phyloP scores from a whole-genome alignment of 2,113 vertebrate genomes.

The Peromyscus polionotus region DNA sequence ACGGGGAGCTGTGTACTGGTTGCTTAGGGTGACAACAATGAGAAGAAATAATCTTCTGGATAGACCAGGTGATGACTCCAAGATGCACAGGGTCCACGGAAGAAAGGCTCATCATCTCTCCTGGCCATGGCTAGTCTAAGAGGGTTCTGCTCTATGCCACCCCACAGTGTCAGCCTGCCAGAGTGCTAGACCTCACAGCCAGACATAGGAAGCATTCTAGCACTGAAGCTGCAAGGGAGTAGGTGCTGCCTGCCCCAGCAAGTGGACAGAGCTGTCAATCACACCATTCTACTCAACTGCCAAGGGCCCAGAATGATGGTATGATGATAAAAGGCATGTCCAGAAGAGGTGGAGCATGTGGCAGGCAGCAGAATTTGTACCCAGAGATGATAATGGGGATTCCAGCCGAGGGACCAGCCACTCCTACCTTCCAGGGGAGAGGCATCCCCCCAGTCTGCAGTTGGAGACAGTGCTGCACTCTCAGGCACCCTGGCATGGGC shows the following conservation, averaged over 20 bases:
- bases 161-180: rapidly evolving
- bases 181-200: rapidly evolving
- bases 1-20: not conserved
- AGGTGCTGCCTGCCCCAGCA: not conserved
- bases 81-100: not conserved
- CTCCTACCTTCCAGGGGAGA: rapidly evolving
- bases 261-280: not conserved
- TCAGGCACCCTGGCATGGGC: rapidly evolving
- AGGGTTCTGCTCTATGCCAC: rapidly evolving
- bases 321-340: rapidly evolving
- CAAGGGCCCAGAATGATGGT: too few species aligned
- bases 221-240: rapidly evolving
- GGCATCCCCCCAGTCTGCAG: too few species aligned
- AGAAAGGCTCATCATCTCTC: not conserved
- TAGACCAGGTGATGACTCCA: rapidly evolving
- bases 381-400: not conserved
- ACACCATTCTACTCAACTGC: not conserved
- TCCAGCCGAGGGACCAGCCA: rapidly evolving
- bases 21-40: not conserved
- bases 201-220: rapidly evolving
- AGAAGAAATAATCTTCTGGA: not conserved
- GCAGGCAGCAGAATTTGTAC: not conserved
- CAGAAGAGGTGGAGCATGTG: not conserved
- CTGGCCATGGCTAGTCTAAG: rapidly evolving
- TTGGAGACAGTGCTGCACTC: rapidly evolving